phyloP scores from a whole-genome alignment of 2,797 vertebrate genomes.

The Phyllotis vaccarum region DNA sequence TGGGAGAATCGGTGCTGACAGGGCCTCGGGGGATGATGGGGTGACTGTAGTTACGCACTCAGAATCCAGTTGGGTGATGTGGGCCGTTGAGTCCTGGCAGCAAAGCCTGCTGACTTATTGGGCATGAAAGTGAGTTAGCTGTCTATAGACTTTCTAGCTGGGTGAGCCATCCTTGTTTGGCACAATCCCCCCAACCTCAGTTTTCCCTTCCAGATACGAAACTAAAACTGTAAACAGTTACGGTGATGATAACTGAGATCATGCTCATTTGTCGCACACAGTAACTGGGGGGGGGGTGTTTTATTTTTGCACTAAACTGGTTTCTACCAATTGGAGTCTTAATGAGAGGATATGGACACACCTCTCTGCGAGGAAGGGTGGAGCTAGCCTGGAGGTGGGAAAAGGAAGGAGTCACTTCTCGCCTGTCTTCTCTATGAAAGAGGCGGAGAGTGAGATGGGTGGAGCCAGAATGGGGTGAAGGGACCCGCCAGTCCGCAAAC shows the following conservation, averaged over 20 bases:
- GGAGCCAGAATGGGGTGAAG: not conserved
- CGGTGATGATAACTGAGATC: not conserved
- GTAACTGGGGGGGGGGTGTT: not conserved
- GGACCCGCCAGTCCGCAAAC: not conserved
- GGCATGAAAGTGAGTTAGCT: not conserved
- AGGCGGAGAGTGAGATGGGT: not conserved
- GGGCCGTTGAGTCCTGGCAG: not conserved
- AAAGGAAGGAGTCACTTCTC: not conserved
- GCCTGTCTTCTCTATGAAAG: not conserved
- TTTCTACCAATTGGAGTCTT: not conserved
- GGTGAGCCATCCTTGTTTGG: not conserved
- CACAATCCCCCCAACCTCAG: not conserved
- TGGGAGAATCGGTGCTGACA: not conserved
- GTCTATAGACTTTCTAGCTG: not conserved
- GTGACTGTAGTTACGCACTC: not conserved
- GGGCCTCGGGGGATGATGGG: not conserved
- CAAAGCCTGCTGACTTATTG: not conserved
- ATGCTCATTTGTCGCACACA: not conserved
- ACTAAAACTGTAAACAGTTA: not conserved
- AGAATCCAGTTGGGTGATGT: not conserved
- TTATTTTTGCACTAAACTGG: slow-evolving; percentile 39
- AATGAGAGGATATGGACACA: not conserved
- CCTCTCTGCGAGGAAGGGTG: not conserved
- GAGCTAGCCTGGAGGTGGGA: not conserved
- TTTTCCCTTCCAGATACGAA: not conserved